Evolutionary conservation across 2,113 vertebrate species (phyloP).

Genomic region (Bostrychus sinensis): DNA sequence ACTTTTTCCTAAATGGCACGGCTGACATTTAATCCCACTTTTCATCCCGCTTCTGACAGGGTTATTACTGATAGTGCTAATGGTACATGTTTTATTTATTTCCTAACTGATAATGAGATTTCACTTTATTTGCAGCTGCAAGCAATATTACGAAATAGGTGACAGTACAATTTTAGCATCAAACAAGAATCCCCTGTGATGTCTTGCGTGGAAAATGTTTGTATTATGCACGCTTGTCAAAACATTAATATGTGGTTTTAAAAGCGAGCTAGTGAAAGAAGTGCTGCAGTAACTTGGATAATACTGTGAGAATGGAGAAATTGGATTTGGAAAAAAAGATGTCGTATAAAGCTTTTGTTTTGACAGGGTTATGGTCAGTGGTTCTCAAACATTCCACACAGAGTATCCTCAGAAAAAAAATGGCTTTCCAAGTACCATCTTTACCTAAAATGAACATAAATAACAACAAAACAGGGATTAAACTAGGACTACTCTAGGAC

Average conservation of each 20-base stretch:
- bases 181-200: constrained; percentile 5
- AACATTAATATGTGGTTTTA: neutral
- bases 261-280: neutral
- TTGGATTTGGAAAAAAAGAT: neutral
- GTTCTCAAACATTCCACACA: too few species aligned
- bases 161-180: constrained; percentile 6
- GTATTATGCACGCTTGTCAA: constrained; percentile 12
- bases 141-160: constrained; percentile 2
- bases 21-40: constrained; percentile 20
- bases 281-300: neutral
- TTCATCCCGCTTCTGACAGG: neutral
- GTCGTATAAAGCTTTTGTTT: neutral
- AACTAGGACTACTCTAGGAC: too few species aligned
- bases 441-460: too few species aligned
- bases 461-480: too few species aligned
- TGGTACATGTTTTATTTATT: constrained; percentile 9
- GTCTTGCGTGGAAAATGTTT: constrained; percentile 7
- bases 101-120: constrained; percentile 9
- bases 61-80: neutral
- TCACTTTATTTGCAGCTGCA: neutral
- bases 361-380: too few species aligned
- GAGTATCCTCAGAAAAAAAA: too few species aligned
- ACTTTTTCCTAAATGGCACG: constrained; percentile 4
- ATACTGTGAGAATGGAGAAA: neutral
- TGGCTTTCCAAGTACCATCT: too few species aligned